phyloP scores from a whole-genome alignment of 2,113 vertebrate genomes.

The Rhadina sibilatrix region DNA sequence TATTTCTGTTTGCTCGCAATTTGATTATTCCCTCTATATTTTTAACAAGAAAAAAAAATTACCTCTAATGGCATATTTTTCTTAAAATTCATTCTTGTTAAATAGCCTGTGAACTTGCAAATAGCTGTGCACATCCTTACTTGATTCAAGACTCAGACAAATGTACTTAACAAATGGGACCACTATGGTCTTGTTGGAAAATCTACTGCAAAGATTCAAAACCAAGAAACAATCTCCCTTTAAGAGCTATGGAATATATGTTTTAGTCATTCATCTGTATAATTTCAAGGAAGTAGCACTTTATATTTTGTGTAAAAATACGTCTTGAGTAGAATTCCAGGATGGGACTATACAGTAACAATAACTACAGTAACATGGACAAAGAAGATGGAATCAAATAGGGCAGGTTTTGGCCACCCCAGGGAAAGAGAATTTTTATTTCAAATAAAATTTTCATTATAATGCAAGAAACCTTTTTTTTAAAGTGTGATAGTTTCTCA shows the following conservation, averaged over 20 bases:
- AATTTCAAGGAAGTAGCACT: constrained; percentile 26
- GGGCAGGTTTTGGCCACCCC: background rate
- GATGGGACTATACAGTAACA: background rate
- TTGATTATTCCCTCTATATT: background rate
- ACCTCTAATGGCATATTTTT: background rate
- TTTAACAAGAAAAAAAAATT: background rate
- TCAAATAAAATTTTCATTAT: background rate
- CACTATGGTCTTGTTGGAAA: background rate
- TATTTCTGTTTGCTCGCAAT: background rate
- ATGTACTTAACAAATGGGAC: constrained; percentile 37
- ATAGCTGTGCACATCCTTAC: background rate
- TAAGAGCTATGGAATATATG: background rate
- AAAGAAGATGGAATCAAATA: background rate
- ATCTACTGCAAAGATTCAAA: background rate
- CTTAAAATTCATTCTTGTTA: background rate
- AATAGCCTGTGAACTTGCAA: constrained; percentile 7
- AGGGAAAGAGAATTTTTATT: background rate
- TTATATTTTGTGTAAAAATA: constrained; percentile 2
- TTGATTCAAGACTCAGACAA: constrained; percentile 16
- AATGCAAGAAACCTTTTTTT: background rate
- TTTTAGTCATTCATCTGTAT: constrained; percentile 6
- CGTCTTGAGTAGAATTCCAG: background rate
- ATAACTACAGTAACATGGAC: background rate
- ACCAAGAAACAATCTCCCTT: background rate
- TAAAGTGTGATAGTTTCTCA: background rate